Evolutionary conservation across 1,140 invertebrate species (phyloP).

Genomic region (Drosophila virilis): DNA sequence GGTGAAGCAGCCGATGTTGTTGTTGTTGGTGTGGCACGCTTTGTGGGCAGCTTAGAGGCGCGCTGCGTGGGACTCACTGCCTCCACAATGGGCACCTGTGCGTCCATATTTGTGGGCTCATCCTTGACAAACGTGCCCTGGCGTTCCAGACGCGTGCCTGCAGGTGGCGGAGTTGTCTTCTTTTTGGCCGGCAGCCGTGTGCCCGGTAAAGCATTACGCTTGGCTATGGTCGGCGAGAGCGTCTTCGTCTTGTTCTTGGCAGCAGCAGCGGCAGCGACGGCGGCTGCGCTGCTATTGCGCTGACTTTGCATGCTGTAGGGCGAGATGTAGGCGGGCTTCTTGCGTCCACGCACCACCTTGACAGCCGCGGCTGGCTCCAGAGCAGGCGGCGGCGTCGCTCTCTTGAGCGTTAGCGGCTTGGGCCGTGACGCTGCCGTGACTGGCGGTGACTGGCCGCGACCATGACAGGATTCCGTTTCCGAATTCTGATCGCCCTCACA

Average conservation of each 20-base stretch:
- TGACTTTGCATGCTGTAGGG: slow-evolving; percentile 85
- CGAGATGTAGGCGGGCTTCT: slow-evolving; percentile 89
- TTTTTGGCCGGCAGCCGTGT: slow-evolving; percentile 47
- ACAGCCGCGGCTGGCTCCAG: slow-evolving; percentile 72
- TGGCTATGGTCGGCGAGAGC: slow-evolving; percentile 68
- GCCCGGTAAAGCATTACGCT: slow-evolving; percentile 50
- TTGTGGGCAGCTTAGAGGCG: slow-evolving; percentile 77
- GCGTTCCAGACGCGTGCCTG: slow-evolving; percentile 86
- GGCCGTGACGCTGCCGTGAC: background rate
- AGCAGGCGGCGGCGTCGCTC: slow-evolving; percentile 16
- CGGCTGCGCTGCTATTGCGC: slow-evolving; percentile 67
- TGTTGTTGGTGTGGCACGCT: slow-evolving; percentile 60
- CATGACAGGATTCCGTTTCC: slow-evolving; percentile 84
- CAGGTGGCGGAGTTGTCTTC: slow-evolving; percentile 38
- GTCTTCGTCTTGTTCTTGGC: slow-evolving; percentile 56
- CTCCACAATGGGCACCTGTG: slow-evolving; percentile 84
- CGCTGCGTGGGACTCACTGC: slow-evolving; percentile 84
- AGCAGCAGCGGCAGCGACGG: slow-evolving; percentile 25
- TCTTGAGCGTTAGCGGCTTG: background rate
- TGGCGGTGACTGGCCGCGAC: slow-evolving; percentile 36
- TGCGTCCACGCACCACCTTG: slow-evolving; percentile 90
- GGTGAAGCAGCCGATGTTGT: slow-evolving; percentile 43
- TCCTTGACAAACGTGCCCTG: slow-evolving; percentile 96
- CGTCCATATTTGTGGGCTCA: slow-evolving; percentile 85
- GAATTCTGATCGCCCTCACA: slow-evolving; percentile 85